These are phyloP conservation scores for Sinella curviseta DNA, from an alignment of 1,140 invertebrate genomes.

Conservation along the genomic window DNA sequence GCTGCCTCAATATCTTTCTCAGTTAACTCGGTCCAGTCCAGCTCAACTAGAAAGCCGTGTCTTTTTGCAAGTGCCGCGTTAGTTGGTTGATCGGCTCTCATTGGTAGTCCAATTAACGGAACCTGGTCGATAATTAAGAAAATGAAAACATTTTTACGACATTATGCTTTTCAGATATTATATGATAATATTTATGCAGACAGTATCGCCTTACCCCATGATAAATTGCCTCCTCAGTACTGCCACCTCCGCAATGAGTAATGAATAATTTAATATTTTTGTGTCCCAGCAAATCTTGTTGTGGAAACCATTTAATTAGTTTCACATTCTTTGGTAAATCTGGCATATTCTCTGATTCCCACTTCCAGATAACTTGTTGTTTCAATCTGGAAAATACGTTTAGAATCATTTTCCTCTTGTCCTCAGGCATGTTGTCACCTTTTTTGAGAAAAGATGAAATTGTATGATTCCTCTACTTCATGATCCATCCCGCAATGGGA, in stretches of 20 bases:
- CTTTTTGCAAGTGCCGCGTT: neutral
- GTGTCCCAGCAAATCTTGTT: slow-evolving; percentile 54
- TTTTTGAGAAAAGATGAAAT: neutral
- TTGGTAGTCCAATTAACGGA: neutral
- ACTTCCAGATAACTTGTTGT: slow-evolving; percentile 61
- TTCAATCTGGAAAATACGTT: slow-evolving; percentile 55
- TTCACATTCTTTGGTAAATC: slow-evolving; percentile 66
- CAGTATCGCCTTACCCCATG: slow-evolving; percentile 17
- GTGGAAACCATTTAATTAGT: slow-evolving; percentile 68
- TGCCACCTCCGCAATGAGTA: slow-evolving; percentile 20
- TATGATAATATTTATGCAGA: too few relatives aligned
- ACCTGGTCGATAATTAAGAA: too few relatives aligned
- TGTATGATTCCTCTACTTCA: too few relatives aligned
- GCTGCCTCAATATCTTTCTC: slow-evolving; percentile 55
- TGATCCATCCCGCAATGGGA: neutral
- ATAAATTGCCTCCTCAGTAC: slow-evolving; percentile 11
- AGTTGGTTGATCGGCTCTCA: neutral
- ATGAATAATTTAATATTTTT: slow-evolving; percentile 25
- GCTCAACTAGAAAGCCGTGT: neutral
- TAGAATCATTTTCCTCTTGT: slow-evolving; percentile 48
- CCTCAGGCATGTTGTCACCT: slow-evolving; percentile 46
- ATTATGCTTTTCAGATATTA: too few relatives aligned
- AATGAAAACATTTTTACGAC: too few relatives aligned
- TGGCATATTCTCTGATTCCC: slow-evolving; percentile 57
- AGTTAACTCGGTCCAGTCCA: slow-evolving; percentile 39